Conservation (phyloP, 2,888 invertebrate species). For the Dusona sp. region DNA sequence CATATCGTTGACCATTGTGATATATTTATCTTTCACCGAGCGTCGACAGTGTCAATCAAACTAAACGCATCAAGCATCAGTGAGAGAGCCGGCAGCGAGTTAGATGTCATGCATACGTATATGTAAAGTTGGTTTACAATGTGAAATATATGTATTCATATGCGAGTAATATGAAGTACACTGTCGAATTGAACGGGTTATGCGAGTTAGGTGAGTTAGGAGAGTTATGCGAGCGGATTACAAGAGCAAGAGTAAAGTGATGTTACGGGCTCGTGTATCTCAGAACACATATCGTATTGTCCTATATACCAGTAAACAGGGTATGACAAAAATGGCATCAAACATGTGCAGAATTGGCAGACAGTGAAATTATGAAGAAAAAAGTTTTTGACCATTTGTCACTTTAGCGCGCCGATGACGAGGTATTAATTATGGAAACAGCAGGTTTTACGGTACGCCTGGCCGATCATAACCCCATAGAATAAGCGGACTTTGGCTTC, state of each 20-base stretch:
- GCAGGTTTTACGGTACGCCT: neutral
- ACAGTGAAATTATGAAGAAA: neutral
- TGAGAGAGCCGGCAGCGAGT: conserved; percentile 29
- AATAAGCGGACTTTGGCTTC: too few species aligned
- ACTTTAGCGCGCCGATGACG: neutral
- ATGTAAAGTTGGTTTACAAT: conserved; percentile 3
- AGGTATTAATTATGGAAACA: neutral
- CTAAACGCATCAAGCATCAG: conserved; percentile 46
- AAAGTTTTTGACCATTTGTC: neutral
- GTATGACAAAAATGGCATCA: neutral
- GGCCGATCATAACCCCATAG: neutral
- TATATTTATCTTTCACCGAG: conserved; percentile 8
- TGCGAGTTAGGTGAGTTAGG: conserved; percentile 62
- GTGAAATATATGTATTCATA: conserved; percentile 1
- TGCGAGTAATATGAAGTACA: conserved; percentile 32
- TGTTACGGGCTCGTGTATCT: conserved; percentile 41
- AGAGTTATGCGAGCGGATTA: conserved; percentile 62
- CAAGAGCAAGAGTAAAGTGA: conserved; percentile 49
- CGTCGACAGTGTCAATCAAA: conserved; percentile 50
- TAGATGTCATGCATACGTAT: neutral
- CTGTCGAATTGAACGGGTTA: conserved; percentile 52
- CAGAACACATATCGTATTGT: neutral
- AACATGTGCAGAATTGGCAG: neutral
- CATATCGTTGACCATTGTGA: conserved; percentile 12
- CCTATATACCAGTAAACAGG: neutral